A percentile compares a stretch with the other conserved stretches of the same genome.
phyloP scores from a whole-genome alignment of 64 coral and sea anemone species.

The Montipora foliosa region DNA sequence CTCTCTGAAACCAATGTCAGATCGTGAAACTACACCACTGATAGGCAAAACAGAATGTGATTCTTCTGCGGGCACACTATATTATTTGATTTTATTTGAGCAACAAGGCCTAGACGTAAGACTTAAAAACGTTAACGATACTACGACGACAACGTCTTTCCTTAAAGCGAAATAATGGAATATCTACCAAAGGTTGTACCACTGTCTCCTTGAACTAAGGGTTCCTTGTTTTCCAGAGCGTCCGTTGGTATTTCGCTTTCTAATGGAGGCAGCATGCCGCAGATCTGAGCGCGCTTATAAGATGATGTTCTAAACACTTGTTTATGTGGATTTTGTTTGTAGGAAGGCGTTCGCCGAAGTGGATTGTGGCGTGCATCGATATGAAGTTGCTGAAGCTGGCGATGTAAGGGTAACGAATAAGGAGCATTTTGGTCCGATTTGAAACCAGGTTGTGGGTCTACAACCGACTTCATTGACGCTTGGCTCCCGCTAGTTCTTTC shows the following conservation, averaged over 20 bases:
- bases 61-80: too few relatives aligned
- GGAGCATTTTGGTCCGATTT: conserved; percentile 63
- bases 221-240: conserved; percentile 29
- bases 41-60: too few relatives aligned
- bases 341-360: conserved; percentile 63
- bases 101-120: not conserved
- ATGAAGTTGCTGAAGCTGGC: conserved; percentile 92
- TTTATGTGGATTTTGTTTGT: conserved; percentile 89
- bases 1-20: too few relatives aligned
- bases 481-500: conserved; percentile 41
- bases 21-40: too few relatives aligned
- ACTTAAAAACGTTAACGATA: not conserved
- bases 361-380: conserved; percentile 84
- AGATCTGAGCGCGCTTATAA: conserved; percentile 93
- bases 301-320: conserved; percentile 94
- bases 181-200: conserved; percentile 25
- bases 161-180: conserved; percentile 20
- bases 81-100: not conserved
- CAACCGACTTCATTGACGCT: conserved; percentile 42
- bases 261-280: conserved; percentile 82
- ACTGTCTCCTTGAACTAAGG: conserved; percentile 12
- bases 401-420: conserved; percentile 64
- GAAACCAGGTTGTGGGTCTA: conserved; percentile 16
- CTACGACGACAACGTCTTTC: too few relatives aligned
- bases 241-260: conserved; percentile 54